Evolutionary conservation across 2,113 vertebrate genomes (phyloP).

Genomic region (Alosa alosa): DNA sequence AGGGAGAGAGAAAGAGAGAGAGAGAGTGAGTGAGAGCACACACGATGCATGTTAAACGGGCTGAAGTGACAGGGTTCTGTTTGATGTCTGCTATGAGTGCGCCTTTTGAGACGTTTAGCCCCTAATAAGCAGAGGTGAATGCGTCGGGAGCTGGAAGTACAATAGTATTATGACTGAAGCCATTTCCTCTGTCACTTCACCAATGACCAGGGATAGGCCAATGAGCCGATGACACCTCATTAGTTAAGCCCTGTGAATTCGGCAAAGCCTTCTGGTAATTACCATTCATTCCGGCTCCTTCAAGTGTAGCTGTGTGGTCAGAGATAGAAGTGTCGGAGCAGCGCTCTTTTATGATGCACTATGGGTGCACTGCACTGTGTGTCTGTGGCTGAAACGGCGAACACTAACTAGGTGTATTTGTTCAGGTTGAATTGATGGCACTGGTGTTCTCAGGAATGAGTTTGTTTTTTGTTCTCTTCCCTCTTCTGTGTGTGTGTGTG

Average conservation of each 20-base stretch:
- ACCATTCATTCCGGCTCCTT: not conserved
- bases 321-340: not conserved
- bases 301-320: not conserved
- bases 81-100: conserved; percentile 11
- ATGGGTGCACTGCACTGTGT: not conserved
- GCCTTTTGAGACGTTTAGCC: conserved; percentile 32
- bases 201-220: conserved; percentile 8
- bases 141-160: not conserved
- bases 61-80: conserved; percentile 13
- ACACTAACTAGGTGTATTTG: not conserved
- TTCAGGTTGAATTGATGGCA: not conserved
- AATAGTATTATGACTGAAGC: conserved; percentile 27
- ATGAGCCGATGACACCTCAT: conserved; percentile 49
- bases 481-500: not conserved
- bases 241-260: conserved; percentile 45
- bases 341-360: not conserved
- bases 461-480: conserved; percentile 31
- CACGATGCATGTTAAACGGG: not conserved
- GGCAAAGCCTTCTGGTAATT: conserved; percentile 29
- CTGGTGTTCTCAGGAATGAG: not conserved
- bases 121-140: conserved; percentile 22
- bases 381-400: not conserved
- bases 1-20: not conserved
- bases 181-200: conserved; percentile 24
- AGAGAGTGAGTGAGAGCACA: not conserved